Base-by-base conservation (phyloP, 2,113 vertebrate genomes). In the Micronycteris hirsuta region DNA sequence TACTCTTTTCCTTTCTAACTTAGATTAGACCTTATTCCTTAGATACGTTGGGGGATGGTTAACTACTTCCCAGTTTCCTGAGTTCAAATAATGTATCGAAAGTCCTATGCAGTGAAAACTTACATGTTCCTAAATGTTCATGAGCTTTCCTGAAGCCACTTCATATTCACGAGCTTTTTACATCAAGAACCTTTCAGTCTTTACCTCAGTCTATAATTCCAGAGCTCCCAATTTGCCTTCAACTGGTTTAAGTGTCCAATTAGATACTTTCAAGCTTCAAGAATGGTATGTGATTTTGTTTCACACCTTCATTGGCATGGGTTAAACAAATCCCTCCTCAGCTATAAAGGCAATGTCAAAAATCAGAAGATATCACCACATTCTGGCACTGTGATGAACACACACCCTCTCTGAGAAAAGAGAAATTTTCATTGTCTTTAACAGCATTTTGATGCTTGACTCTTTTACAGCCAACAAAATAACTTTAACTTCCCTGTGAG, bases 371-470 rank as follows among this genome's bases (percentile, higher is more conserved):
- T 80, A 47, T 47, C 63, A 83, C 65, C 36, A 81, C 43, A 71
- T 81, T 91, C 73, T 43, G 1, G 8, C n/a, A 68, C 2, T 93
- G 33, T 67, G 36, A 91, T 82, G 73, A 83, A 86, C 0, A 26
- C 26, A 10, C 45, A 26, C 28, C 10, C 43, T 17, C 10, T 12
- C 22, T 1, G 0, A 73, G 84, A 14, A 71, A 92, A 90, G 56
- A 93, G 36, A 93, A 95, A 82, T 24, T 13, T 52, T 93, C 43
- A 26, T 54, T 96, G 43, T 49, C 24, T 41, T 68, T 78, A 83
- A 83, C 20, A 63, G 83, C 41, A 94, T 91, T 95, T 97, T 91
- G 84, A 89, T 95, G 67, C 24, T 56, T 38, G n/a, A 33, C 36
- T 43, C 31, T 88, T 80, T 77, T 24, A 70, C 7, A 82, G 38